Percentiles rank a stretch among this genome's conserved stretches.
Conservation (phyloP, 1,140 invertebrate species). For the Steinernema khuongi region DNA sequence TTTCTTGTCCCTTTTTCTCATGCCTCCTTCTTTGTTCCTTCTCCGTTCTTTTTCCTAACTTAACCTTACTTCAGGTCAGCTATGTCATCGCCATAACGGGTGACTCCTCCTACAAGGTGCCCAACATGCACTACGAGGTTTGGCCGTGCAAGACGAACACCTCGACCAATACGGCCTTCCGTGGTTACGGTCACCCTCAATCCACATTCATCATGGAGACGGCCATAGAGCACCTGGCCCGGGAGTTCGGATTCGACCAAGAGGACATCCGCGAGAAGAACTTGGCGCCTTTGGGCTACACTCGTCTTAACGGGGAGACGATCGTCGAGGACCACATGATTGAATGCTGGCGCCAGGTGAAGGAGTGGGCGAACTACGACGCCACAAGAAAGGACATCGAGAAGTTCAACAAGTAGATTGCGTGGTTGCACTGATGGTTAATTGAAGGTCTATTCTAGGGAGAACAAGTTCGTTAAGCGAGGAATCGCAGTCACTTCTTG, state of each 20-base stretch:
- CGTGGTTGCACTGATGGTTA: not conserved
- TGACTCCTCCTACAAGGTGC: slow-evolving; percentile 58
- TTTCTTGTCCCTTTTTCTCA: not conserved
- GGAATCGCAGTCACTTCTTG: slow-evolving; percentile 77
- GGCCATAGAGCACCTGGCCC: slow-evolving; percentile 56
- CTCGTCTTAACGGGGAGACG: slow-evolving; percentile 58
- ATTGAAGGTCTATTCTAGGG: slow-evolving; percentile 59
- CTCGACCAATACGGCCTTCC: slow-evolving; percentile 61
- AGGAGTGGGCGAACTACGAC: slow-evolving; percentile 68
- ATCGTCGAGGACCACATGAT: slow-evolving; percentile 70
- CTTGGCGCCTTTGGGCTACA: slow-evolving; percentile 22
- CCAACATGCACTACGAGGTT: slow-evolving; percentile 52
- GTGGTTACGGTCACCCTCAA: slow-evolving; percentile 62
- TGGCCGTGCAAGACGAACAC: slow-evolving; percentile 60
- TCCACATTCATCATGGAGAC: slow-evolving; percentile 57
- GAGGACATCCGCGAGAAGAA: slow-evolving; percentile 35
- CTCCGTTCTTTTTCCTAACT: too few relatives aligned
- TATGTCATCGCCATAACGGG: not conserved
- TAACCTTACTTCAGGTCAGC: slow-evolving; percentile 17
- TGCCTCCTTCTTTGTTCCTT: not conserved
- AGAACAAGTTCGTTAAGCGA: slow-evolving; percentile 77
- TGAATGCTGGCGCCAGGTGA: slow-evolving; percentile 75
- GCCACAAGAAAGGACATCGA: slow-evolving; percentile 66
- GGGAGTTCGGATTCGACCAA: slow-evolving; percentile 33
- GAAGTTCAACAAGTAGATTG: slow-evolving; percentile 69